Evolutionary conservation across 2,113 vertebrate genomes (phyloP).

Genomic region (Notiomystis cincta): DNA sequence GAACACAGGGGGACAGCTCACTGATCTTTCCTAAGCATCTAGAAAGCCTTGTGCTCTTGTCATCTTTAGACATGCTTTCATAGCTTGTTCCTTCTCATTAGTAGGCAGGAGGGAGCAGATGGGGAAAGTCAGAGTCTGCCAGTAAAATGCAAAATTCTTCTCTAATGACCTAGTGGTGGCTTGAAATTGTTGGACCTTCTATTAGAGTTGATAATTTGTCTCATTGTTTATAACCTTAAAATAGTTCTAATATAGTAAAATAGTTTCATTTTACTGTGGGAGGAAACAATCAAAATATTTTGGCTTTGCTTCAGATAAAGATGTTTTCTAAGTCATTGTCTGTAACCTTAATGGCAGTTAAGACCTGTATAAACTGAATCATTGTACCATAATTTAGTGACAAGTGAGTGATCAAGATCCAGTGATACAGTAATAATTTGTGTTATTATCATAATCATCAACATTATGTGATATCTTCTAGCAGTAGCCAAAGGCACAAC

Average conservation of each 20-base stretch:
- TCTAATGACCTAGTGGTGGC: background rate
- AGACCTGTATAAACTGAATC: background rate
- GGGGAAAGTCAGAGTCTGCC: background rate
- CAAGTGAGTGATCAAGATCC: background rate
- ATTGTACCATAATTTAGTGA: background rate
- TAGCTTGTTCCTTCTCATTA: background rate
- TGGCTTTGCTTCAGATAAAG: background rate
- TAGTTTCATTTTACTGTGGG: background rate
- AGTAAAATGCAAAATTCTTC: constrained; percentile 7
- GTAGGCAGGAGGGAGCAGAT: background rate
- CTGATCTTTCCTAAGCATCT: background rate
- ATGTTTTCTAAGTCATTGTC: background rate
- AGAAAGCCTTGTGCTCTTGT: background rate
- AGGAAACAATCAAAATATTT: constrained; percentile 10
- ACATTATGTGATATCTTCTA: background rate
- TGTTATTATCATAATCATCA: background rate
- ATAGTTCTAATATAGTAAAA: background rate
- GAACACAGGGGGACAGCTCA: background rate
- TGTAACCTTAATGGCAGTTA: background rate
- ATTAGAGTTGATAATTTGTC: background rate
- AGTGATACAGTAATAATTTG: background rate
- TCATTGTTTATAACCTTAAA: background rate
- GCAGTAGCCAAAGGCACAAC: background rate
- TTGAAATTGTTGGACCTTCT: background rate
- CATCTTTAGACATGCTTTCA: background rate